Percentiles rank a stretch among this genome's conserved stretches.
These are phyloP conservation scores for Cataglyphis rosenhaueri DNA, from an alignment of 2,888 invertebrate species.

Conservation along the genomic window DNA sequence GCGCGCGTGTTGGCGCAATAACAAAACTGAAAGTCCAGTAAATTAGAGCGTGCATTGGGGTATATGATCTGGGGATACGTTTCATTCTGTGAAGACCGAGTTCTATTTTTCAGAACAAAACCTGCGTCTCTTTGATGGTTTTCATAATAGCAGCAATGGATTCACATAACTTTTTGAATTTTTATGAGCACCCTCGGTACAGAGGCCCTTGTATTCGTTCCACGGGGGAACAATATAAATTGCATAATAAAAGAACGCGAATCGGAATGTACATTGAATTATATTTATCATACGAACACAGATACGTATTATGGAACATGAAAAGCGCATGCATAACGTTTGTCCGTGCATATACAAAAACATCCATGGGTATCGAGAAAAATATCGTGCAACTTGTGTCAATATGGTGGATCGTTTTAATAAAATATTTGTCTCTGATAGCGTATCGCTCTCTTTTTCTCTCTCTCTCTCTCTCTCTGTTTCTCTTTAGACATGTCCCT, in stretches of 20 bases:
- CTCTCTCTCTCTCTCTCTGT: neutral
- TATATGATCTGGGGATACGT: conserved; percentile 34
- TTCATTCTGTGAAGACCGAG: conserved; percentile 12
- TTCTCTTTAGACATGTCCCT: neutral
- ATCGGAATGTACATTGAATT: conserved; percentile 37
- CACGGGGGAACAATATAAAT: neutral
- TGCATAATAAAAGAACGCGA: conserved; percentile 29
- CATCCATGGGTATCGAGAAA: conserved; percentile 42
- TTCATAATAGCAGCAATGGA: conserved; percentile 48
- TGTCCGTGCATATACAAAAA: conserved; percentile 19
- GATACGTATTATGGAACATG: conserved; percentile 7
- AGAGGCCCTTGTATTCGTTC: conserved; percentile 16
- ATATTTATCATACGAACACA: conserved; percentile 33
- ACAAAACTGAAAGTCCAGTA: conserved; percentile 45
- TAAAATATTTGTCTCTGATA: conserved; percentile 24
- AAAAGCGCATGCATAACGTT: conserved; percentile 6
- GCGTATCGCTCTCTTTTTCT: conserved; percentile 9
- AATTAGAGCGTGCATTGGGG: conserved; percentile 43
- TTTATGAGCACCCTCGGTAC: conserved; percentile 14
- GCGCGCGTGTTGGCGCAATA: conserved; percentile 16
- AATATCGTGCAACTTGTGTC: conserved; percentile 41
- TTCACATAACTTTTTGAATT: conserved; percentile 41
- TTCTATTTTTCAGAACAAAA: conserved; percentile 40
- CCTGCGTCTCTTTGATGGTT: conserved; percentile 24
- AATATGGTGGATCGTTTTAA: conserved; percentile 33